Evolutionary conservation across 2,797 vertebrate genomes (phyloP).

Genomic region (Lepidocolaptes lacrymiger): DNA sequence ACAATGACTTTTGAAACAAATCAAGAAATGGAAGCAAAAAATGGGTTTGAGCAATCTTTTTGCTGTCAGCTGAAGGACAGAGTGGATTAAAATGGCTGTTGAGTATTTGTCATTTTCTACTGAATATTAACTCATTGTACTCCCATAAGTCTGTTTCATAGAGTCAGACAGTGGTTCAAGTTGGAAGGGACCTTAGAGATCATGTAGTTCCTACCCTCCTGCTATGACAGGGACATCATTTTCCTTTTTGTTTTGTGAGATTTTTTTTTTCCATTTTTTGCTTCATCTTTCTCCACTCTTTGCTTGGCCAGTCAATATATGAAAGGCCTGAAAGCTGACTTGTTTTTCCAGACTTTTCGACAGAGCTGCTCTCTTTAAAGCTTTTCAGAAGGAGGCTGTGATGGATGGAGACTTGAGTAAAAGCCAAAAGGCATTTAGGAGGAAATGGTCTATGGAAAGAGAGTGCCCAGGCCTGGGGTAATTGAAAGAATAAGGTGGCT

Average conservation of each 20-base stretch:
- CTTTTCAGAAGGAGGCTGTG: neutral
- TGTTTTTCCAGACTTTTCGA: neutral
- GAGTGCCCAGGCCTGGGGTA: neutral
- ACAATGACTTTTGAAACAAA: neutral
- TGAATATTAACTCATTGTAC: neutral
- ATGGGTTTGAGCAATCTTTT: neutral
- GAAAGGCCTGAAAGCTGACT: neutral
- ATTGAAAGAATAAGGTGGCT: neutral
- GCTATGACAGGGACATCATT: neutral
- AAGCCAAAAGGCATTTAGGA: constrained; percentile 35
- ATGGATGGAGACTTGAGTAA: constrained; percentile 7
- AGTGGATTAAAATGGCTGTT: neutral
- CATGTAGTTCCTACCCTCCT: neutral
- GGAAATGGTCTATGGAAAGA: constrained; percentile 9
- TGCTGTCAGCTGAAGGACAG: neutral
- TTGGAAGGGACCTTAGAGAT: neutral
- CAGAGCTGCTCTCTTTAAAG: neutral
- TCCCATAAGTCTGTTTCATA: neutral
- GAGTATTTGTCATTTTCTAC: neutral
- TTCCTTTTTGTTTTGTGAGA: neutral
- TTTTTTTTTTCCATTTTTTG: too few relatives aligned
- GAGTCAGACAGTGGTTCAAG: neutral
- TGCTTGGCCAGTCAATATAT: neutral
- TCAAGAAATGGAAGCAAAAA: neutral
- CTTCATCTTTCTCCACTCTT: neutral